Evolutionary conservation across 64 coral and sea anemone species (phyloP), one percentile per base, ranked within the genome.

Genomic region (Montipora capricornis): DNA sequence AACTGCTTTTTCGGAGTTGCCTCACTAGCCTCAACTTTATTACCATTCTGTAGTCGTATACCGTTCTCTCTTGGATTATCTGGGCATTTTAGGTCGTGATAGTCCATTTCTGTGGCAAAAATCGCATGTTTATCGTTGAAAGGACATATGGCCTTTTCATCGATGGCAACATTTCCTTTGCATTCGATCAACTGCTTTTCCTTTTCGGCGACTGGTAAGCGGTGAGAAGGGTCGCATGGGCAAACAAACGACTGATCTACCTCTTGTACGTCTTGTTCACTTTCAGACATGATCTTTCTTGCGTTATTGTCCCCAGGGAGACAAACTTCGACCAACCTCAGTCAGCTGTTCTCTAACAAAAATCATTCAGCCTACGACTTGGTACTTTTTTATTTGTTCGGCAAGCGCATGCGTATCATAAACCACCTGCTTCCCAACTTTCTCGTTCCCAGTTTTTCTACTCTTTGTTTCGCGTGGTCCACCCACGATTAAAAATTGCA

Each of bases 321-420:
- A 81, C 73, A 92, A 94, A 89, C 84, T 49, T 44, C 87, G 89
- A 76, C 82, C 76, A 20, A 84, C 75, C 59, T 47, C 47, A 94
- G 88, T 98, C 96, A 98, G 96, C 96, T 98, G 96, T 98, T 98
- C 92, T 78, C 88, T 76, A 95, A 80, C 93, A 89, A 91, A 37
- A 98, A 98, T 98, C 96, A 98, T 92, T 95, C 96, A 94, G 87
- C 75, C 78, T 95, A 55, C 75, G 95, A 97, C 88, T 91, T 94
- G 92, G 93, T 95, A 87, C 95, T 95, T 89, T 93, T 97, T 98
- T 98, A 95, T 98, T 97, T 97, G 96, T 90, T 89, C 47, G 77
- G 13, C 77, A 22, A 3, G 78, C 96, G 91, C 96, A 98, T 98
- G 96, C 96, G 96, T 74, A 98, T 20, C 77, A 17, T 14, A 15